A percentile compares a stretch with the other conserved stretches of the same genome.
Evolutionary conservation across 2,888 invertebrate species (phyloP).

Genomic region (Epistrophe grossulariae): DNA sequence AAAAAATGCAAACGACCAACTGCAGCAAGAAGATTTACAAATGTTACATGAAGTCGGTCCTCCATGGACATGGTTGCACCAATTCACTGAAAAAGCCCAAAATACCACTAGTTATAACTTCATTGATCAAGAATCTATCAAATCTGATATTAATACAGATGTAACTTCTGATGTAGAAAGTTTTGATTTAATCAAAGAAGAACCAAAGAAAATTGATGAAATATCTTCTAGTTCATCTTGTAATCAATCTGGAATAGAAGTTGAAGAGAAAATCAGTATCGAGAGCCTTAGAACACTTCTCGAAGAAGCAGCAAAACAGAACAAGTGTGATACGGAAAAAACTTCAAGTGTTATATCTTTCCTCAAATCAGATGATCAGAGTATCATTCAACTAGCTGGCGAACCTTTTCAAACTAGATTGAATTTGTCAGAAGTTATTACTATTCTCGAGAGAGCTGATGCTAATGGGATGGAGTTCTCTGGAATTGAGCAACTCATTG

Average conservation of each 20-base stretch:
- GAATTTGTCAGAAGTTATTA: conserved; percentile 25
- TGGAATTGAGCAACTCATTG: conserved; percentile 25
- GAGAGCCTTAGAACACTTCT: conserved; percentile 22
- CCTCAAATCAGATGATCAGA: conserved; percentile 37
- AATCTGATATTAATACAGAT: conserved; percentile 67
- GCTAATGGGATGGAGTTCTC: conserved; percentile 20
- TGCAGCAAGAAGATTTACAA: conserved; percentile 70
- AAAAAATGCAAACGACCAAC: conserved; percentile 33
- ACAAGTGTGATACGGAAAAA: conserved; percentile 31
- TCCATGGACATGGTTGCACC: conserved; percentile 79
- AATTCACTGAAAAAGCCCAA: conserved; percentile 75
- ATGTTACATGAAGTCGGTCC: conserved; percentile 77
- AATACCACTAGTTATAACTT: conserved; percentile 77
- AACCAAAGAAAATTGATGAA: conserved; percentile 35
- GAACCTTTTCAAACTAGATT: not conserved
- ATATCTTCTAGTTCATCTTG: not conserved
- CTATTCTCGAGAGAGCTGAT: conserved; percentile 23
- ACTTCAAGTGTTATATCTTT: conserved; percentile 38
- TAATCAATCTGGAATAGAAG: not conserved
- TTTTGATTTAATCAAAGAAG: conserved; percentile 68
- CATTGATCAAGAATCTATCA: conserved; percentile 75
- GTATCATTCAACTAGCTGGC: conserved; percentile 11
- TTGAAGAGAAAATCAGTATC: not conserved
- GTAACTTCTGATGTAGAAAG: conserved; percentile 62
- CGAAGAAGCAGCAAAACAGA: not conserved